A percentile compares a stretch with the other conserved stretches of the same genome.
phyloP scores from a whole-genome alignment of 2,888 invertebrate genomes.

The Orchestes rusci region DNA sequence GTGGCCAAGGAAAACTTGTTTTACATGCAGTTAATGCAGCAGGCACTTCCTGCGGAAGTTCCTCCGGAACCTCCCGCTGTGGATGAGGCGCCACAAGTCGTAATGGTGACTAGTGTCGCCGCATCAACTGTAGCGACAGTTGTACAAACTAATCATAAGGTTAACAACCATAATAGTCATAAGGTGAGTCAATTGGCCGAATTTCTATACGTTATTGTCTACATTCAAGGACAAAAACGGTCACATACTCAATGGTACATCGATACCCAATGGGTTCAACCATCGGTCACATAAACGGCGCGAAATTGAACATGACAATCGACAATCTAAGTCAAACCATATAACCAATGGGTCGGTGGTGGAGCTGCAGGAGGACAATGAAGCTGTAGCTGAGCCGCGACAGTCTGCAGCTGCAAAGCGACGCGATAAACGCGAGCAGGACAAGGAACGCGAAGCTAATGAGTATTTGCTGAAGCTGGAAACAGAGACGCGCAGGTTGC shows the following conservation, averaged over 20 bases:
- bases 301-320: constrained; percentile 35
- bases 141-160: constrained; percentile 32
- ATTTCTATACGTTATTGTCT: too few species aligned
- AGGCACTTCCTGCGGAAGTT: constrained; percentile 69
- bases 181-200: constrained; percentile 14
- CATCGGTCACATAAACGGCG: constrained; percentile 49
- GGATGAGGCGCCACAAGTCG: constrained; percentile 11
- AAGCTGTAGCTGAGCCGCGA: constrained; percentile 30
- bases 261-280: constrained; percentile 35
- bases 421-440: constrained; percentile 43
- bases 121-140: constrained; percentile 11
- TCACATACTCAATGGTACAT: constrained; percentile 40
- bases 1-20: constrained; percentile 94
- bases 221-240: constrained; percentile 38
- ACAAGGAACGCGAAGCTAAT: constrained; percentile 44
- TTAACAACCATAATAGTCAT: constrained; percentile 32
- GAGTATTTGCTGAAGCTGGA: constrained; percentile 58
- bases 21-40: constrained; percentile 84
- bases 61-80: constrained; percentile 27
- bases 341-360: constrained; percentile 37
- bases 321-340: constrained; percentile 32
- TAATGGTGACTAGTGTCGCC: constrained; percentile 7
- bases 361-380: constrained; percentile 30
- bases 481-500: constrained; percentile 62
- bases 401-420: constrained; percentile 27